Evolutionary conservation across 2,797 vertebrate genomes (phyloP), one percentile per base, ranked within the genome.

Genomic region (Betta splendens): DNA sequence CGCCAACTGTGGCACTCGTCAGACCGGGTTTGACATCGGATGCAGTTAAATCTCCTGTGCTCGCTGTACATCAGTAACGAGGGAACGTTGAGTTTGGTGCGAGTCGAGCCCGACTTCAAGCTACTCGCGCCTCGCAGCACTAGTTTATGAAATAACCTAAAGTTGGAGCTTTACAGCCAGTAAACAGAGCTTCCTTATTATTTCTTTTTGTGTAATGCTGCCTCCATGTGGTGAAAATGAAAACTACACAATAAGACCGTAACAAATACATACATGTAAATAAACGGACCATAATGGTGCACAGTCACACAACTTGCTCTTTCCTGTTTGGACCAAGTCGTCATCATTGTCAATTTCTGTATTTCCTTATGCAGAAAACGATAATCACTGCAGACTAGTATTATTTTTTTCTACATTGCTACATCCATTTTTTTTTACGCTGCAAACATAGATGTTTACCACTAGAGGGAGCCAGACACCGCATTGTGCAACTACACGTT

Each of bases 391-490:
- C 25, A 3, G 1, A 26, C 38, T 23, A n/a, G 5, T 7, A 3
- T 31, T 13, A 11, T 22, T 0, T 13, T 2, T 13, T 16, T 44
- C 1, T n/a, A n/a, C n/a, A n/a, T n/a, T n/a, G n/a, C n/a, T n/a
- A 2, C 16, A 9, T 40, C 22, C 12, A 33, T 9, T 33, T 29
- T 35, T 32, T 13, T n/a, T 32, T 28, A 28, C 10, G 3, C 10
- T 26, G 26, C 45, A 1, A 12, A 20, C 0, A 9, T 11, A 5
- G 0, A 1, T 0, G 0, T 8, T 2, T 0, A 5, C 71, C 88
- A 83, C 51, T 54, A 87, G 88, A 85, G 72, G 82, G 88, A 71
- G 65, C 20, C 81, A 86, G 16, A 87, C 53, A 73, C 80, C 79
- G 53, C 0, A 43, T 40, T 0, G 7, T 11, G 10, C 7, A n/a